Conservation (phyloP, 2,113 vertebrate species). For the Anarhynchus alexandrinus region DNA sequence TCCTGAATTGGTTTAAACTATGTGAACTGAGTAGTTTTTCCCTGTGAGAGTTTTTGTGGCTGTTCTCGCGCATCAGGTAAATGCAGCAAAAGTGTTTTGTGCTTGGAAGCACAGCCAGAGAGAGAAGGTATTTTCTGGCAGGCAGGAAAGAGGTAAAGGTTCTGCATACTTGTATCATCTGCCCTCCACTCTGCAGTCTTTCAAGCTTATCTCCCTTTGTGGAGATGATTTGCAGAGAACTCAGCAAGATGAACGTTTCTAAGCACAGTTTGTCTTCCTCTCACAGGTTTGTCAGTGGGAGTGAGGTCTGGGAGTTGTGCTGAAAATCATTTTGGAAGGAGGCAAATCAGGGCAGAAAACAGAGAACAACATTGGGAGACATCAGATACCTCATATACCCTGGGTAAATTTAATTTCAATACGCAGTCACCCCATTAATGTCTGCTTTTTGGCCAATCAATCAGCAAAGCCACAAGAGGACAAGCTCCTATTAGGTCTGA, state of each 20-base stretch:
- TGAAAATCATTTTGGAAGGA: not conserved
- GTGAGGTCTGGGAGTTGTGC: not conserved
- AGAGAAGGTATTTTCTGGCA: not conserved
- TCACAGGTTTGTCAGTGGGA: not conserved
- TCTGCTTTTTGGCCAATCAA: not conserved
- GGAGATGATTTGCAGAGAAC: not conserved
- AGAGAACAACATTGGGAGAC: not conserved
- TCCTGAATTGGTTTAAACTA: not conserved
- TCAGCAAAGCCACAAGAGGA: not conserved
- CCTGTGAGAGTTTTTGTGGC: not conserved
- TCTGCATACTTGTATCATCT: not conserved
- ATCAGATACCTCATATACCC: not conserved
- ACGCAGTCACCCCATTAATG: not conserved
- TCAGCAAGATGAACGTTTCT: not conserved
- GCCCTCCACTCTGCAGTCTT: not conserved
- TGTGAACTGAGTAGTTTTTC: not conserved
- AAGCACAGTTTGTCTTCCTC: not conserved
- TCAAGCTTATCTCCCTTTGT: not conserved
- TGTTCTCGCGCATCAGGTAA: not conserved
- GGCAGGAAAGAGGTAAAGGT: not conserved
- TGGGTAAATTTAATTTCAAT: not conserved
- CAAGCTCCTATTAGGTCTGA: not conserved
- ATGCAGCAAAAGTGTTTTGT: not conserved
- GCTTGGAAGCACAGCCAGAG: rapidly evolving
- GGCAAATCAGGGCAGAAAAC: not conserved